These are phyloP conservation scores for Bombus superbus DNA, from an alignment of 1,140 invertebrate genomes.

Conservation along the genomic window DNA sequence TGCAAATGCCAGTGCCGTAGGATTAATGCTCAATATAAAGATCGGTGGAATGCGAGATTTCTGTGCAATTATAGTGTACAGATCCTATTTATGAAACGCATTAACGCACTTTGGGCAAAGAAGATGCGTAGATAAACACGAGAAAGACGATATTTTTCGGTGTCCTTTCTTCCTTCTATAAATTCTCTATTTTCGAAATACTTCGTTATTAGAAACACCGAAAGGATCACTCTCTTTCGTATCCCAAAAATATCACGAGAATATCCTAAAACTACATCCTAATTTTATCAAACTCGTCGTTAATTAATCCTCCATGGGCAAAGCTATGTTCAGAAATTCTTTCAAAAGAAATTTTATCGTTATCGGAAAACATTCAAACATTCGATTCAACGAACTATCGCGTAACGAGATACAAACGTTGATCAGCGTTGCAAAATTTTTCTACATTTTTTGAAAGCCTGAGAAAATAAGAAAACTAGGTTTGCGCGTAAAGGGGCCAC, in stretches of 20 bases:
- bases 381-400: no score
- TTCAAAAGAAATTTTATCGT: not conserved
- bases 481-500: not conserved
- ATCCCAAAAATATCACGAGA: no score
- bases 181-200: no score
- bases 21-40: conserved; percentile 31
- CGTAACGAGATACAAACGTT: not conserved
- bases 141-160: not conserved
- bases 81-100: not conserved
- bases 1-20: not conserved
- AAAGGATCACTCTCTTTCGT: no score
- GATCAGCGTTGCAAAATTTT: not conserved
- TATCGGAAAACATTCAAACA: no score
- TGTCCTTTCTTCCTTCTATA: no score
- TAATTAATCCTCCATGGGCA: no score
- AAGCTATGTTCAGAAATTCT: not conserved
- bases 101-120: not conserved
- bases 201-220: no score
- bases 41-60: conserved; percentile 1
- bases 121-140: no score
- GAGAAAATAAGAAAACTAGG: not conserved
- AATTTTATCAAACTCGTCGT: no score
- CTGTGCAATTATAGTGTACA: not conserved
- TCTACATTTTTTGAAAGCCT: not conserved
- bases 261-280: no score